Conservation (phyloP, 2,888 invertebrate species). For the Malacosoma neustria region DNA sequence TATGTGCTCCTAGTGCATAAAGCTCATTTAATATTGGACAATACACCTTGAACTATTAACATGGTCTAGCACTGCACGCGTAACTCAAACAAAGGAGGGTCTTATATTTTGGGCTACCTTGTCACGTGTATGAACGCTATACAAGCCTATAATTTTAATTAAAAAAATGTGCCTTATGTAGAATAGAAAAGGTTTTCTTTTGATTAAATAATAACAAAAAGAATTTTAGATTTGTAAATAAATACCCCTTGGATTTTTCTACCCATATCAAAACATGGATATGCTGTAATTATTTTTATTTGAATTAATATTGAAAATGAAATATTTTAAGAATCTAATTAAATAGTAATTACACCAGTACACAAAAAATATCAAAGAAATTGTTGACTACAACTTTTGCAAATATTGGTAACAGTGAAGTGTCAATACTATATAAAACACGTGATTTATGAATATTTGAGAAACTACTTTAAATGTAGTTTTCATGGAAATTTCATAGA, state of each 20-base stretch:
- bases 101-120: neutral
- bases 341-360: too few species aligned
- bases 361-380: too few species aligned
- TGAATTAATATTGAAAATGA: too few species aligned
- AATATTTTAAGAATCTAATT: too few species aligned
- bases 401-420: too few species aligned
- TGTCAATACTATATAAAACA: too few species aligned
- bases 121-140: slow-evolving; percentile 13
- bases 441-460: too few species aligned
- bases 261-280: neutral
- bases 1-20: neutral
- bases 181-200: neutral
- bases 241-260: neutral
- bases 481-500: too few species aligned
- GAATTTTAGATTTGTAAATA: slow-evolving; percentile 3
- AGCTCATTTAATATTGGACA: neutral
- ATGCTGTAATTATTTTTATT: too few species aligned
- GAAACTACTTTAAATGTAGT: too few species aligned
- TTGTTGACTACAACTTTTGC: too few species aligned
- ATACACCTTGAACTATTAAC: neutral
- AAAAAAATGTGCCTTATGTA: neutral
- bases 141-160: neutral
- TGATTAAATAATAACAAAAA: neutral
- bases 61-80: slow-evolving; percentile 4
- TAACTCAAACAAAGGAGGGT: neutral